These are phyloP conservation scores for Drosophila guanche DNA, from an alignment of 1,140 invertebrate genomes.

Conservation along the genomic window DNA sequence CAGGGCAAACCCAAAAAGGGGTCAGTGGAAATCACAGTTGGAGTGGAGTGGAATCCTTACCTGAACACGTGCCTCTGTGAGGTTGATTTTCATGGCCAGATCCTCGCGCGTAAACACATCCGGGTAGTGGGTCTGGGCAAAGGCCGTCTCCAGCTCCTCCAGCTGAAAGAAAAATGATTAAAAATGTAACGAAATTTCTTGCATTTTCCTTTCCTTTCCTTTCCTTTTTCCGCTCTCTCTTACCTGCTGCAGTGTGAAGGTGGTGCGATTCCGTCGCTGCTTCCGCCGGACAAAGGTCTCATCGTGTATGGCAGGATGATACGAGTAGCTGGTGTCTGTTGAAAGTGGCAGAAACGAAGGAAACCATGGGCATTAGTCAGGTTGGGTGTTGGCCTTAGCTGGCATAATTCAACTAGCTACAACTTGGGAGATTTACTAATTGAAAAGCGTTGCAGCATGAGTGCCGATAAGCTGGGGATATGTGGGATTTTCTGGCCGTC, in stretches of 20 bases:
- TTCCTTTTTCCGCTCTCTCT: conserved; percentile 50
- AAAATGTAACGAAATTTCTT: conserved; percentile 45
- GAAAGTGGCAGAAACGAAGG: conserved; percentile 51
- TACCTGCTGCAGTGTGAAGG: conserved; percentile 98
- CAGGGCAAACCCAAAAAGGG: conserved; percentile 19
- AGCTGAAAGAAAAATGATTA: conserved; percentile 84
- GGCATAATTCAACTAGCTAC: conserved; percentile 60
- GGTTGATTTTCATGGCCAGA: conserved; percentile 98
- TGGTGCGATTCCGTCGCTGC: conserved; percentile 97
- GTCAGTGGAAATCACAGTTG: conserved; percentile 3
- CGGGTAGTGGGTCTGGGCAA: conserved; percentile 98
- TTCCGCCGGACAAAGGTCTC: conserved; percentile 98
- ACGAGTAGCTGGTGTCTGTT: conserved; percentile 94
- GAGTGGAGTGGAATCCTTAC: conserved; percentile 85
- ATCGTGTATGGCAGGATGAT: conserved; percentile 97
- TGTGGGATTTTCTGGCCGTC: background rate
- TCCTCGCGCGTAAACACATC: conserved; percentile 99
- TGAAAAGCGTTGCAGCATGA: conserved; percentile 41
- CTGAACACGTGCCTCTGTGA: conserved; percentile 98
- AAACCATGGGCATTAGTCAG: conserved; percentile 29
- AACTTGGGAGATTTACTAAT: conserved; percentile 13
- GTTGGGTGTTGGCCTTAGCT: conserved; percentile 68
- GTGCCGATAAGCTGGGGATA: conserved; percentile 60
- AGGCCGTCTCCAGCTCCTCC: conserved; percentile 98
- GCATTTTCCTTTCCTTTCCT: background rate